Conservation (phyloP, 1,140 invertebrate genomes). For the Pararge aegeria region DNA sequence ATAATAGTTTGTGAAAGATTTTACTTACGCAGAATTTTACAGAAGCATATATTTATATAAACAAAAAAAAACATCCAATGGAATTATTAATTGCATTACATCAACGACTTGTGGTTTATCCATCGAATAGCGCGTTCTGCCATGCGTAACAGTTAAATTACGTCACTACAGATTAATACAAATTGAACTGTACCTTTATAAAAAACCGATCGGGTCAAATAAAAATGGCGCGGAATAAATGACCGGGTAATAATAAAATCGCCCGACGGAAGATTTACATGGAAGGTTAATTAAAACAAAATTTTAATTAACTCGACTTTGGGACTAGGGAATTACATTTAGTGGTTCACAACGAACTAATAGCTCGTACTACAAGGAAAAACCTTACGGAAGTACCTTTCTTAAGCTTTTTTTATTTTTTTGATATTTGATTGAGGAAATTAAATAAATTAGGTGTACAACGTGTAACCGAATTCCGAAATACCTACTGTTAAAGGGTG, state of each 20-base stretch:
- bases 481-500: no score
- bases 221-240: neutral
- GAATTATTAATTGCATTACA: conserved; percentile 3
- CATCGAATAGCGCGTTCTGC: conserved; percentile 8
- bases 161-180: conserved; percentile 19
- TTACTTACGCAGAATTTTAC: no score
- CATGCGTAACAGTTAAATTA: conserved; percentile 15
- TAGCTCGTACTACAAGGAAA: no score
- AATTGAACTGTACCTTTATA: conserved; percentile 16
- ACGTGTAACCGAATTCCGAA: no score
- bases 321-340: neutral
- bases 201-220: conserved; percentile 7
- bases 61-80: neutral
- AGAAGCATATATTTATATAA: no score
- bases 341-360: no score
- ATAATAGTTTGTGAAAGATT: no score
- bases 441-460: no score
- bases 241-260: conserved; percentile 1
- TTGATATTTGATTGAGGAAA: no score
- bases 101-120: conserved; percentile 16
- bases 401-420: no score
- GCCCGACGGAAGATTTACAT: neutral
- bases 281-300: neutral
- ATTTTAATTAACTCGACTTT: neutral
- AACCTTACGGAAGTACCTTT: no score